Conservation (phyloP, 2,797 vertebrate species). For the Cetoscarus ocellatus region DNA sequence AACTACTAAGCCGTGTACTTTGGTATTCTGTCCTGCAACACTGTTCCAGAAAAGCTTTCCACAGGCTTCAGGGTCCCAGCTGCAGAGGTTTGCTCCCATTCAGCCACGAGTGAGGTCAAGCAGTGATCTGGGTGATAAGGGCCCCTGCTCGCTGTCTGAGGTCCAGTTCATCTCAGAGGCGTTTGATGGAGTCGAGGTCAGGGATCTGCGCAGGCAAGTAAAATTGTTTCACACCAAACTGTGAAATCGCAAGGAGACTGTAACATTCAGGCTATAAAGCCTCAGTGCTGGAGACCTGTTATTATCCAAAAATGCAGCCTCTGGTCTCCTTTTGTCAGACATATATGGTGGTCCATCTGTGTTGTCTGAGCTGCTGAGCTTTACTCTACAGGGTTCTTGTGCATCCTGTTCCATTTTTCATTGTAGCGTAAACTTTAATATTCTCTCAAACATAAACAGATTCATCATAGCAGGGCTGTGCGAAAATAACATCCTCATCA, state of each 20-base stretch:
- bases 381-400: too few relatives aligned
- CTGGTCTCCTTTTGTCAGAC: not conserved
- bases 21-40: not conserved
- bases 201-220: not conserved
- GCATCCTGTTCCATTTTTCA: too few relatives aligned
- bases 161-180: not conserved
- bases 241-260: not conserved
- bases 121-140: not conserved
- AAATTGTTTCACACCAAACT: not conserved
- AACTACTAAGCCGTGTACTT: not conserved
- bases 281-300: not conserved
- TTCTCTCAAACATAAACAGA: too few relatives aligned
- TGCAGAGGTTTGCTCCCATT: slow-evolving; percentile 20
- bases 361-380: too few relatives aligned
- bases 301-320: not conserved
- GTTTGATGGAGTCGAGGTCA: slow-evolving; percentile 2
- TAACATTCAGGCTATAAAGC: not conserved
- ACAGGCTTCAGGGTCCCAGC: not conserved
- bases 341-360: not conserved
- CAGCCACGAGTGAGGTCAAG: slow-evolving; percentile 2
- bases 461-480: too few relatives aligned
- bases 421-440: too few relatives aligned
- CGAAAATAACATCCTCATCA: too few relatives aligned
- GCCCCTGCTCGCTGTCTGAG: not conserved
- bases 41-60: not conserved